A percentile compares a stretch with the other conserved stretches of the same genome.
These are phyloP conservation scores for Loxodonta africana DNA, from an alignment of 2,113 vertebrate genomes.

Conservation along the genomic window DNA sequence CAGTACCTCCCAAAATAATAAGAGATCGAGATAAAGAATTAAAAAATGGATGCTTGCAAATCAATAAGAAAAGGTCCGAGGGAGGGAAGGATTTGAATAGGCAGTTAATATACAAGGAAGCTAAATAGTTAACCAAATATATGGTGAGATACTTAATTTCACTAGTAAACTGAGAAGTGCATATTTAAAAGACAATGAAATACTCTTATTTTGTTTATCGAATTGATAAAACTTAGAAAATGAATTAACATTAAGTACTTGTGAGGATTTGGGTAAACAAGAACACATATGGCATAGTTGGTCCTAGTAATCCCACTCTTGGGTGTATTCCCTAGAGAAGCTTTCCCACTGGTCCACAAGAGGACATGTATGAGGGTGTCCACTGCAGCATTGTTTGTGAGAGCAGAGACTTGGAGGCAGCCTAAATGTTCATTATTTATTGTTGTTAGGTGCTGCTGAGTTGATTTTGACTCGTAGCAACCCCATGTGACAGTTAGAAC, in stretches of 20 bases:
- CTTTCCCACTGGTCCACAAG: background rate
- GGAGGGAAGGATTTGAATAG: background rate
- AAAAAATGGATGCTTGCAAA: background rate
- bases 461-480: too few relatives aligned
- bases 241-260: background rate
- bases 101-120: background rate
- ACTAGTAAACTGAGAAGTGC: conserved; percentile 12
- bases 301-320: background rate
- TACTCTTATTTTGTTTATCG: background rate
- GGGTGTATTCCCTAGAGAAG: background rate
- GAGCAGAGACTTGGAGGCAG: background rate
- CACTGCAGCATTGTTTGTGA: background rate
- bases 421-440: background rate
- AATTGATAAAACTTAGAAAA: background rate
- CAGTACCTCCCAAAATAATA: background rate
- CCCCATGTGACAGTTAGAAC: too few relatives aligned
- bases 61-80: background rate
- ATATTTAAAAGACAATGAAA: background rate
- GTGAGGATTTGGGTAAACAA: background rate
- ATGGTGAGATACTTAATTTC: too few relatives aligned
- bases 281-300: background rate
- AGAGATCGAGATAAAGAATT: background rate
- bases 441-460: too few relatives aligned
- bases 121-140: background rate
- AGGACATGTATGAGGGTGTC: background rate